Evolutionary conservation across 2,113 vertebrate species (phyloP).

Genomic region (Marcusenius ussheri): DNA sequence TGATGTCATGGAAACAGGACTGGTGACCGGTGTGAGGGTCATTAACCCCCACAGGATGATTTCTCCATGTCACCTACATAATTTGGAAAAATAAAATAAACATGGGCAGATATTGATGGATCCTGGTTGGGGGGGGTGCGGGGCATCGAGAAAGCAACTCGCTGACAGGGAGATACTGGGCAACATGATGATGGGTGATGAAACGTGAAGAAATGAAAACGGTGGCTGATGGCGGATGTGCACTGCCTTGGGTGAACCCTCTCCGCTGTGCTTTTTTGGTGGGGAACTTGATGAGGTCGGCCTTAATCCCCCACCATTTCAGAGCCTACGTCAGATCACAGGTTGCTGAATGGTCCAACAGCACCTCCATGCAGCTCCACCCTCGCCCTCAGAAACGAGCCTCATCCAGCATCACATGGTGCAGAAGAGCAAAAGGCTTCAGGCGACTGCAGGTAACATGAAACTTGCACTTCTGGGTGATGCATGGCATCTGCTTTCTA

Average conservation of each 20-base stretch:
- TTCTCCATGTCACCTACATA: neutral
- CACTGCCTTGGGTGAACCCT: neutral
- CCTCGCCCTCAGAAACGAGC: neutral
- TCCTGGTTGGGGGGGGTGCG: conserved; percentile 21
- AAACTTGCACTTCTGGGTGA: neutral
- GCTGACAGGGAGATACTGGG: neutral
- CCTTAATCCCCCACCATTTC: neutral
- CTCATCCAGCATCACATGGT: neutral
- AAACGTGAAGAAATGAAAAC: neutral
- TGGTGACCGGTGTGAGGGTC: neutral
- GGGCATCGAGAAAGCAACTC: neutral
- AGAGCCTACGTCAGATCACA: neutral
- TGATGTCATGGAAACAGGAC: neutral
- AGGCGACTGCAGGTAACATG: neutral
- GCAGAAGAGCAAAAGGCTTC: neutral
- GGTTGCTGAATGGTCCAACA: neutral
- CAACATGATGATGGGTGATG: neutral
- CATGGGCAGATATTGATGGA: conserved; percentile 12
- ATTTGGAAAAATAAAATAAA: conserved; percentile 20
- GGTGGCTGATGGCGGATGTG: neutral
- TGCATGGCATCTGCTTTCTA: neutral
- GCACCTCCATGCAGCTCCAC: neutral
- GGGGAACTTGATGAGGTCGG: neutral
- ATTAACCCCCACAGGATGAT: neutral
- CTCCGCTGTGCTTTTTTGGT: neutral